Evolutionary conservation across 1,140 invertebrate genomes (phyloP).

Genomic region (Monochamus saltuarius): DNA sequence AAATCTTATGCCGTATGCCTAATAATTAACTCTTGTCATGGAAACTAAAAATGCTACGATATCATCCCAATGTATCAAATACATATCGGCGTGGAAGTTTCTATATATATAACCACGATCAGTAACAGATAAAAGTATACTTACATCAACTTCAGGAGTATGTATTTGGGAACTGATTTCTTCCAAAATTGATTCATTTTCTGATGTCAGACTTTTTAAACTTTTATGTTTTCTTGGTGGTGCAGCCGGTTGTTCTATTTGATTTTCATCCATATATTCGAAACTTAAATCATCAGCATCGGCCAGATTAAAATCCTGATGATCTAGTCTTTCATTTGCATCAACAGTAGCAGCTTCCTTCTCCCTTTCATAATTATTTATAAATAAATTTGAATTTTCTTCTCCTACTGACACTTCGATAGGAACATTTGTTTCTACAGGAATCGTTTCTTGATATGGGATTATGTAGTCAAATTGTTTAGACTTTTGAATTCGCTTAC

Average conservation of each 20-base stretch:
- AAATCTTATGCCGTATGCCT: too few relatives aligned
- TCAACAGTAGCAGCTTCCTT: too few relatives aligned
- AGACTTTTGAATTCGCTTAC: constrained; percentile 38
- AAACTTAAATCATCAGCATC: constrained; percentile 24
- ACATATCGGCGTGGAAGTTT: too few relatives aligned
- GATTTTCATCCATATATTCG: background rate
- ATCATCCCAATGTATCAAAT: too few relatives aligned
- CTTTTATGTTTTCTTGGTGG: constrained; percentile 29
- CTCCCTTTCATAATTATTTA: too few relatives aligned
- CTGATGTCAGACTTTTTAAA: constrained; percentile 32
- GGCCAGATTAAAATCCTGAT: constrained; percentile 52
- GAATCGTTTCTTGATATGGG: constrained; percentile 45
- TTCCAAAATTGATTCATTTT: constrained; percentile 54
- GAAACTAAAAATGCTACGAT: too few relatives aligned
- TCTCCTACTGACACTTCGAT: too few relatives aligned
- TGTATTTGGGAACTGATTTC: constrained; percentile 30
- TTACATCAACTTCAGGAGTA: constrained; percentile 2
- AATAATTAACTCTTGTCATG: too few relatives aligned
- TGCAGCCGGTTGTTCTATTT: constrained; percentile 10
- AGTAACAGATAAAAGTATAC: too few relatives aligned
- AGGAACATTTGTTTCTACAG: constrained; percentile 20
- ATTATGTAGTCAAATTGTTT: constrained; percentile 33
- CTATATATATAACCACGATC: too few relatives aligned
- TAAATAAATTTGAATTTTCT: too few relatives aligned
- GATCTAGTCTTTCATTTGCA: constrained; percentile 35